Percentiles rank a stretch among this genome's conserved stretches.
phyloP scores from a whole-genome alignment of 2,888 invertebrate species.

The Eupithecia exiguata region DNA sequence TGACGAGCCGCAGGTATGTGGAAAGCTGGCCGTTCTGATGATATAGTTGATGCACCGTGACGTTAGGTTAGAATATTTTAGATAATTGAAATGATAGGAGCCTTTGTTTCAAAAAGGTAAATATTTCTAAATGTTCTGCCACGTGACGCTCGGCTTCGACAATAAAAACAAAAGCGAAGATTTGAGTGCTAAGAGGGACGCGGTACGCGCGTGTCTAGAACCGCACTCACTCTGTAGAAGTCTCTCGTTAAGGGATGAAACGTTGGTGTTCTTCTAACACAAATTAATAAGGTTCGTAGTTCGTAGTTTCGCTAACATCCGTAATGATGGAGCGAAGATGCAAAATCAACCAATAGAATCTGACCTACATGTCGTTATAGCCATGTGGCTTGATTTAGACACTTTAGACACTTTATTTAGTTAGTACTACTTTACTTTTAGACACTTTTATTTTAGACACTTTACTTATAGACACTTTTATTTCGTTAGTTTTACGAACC shows the following conservation, averaged over 20 bases:
- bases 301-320: no score
- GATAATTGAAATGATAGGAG: background rate
- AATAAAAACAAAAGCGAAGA: background rate
- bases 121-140: no score
- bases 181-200: background rate
- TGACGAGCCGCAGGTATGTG: conserved; percentile 48
- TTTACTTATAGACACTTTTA: no score
- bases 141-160: no score
- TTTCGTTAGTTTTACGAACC: background rate
- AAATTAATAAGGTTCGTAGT: no score
- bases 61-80: background rate
- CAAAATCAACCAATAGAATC: background rate
- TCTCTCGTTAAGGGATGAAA: no score
- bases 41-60: conserved; percentile 34
- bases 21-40: conserved; percentile 48
- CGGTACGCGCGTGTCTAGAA: no score
- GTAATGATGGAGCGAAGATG: background rate
- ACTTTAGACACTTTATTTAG: no score
- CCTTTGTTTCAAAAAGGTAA: background rate
- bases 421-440: no score
- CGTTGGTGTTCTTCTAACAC: no score
- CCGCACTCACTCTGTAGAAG: no score
- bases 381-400: background rate
- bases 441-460: no score
- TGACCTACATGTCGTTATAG: background rate